Evolutionary conservation across 2,888 invertebrate species (phyloP).

Genomic region (Pseudoips prasinana): DNA sequence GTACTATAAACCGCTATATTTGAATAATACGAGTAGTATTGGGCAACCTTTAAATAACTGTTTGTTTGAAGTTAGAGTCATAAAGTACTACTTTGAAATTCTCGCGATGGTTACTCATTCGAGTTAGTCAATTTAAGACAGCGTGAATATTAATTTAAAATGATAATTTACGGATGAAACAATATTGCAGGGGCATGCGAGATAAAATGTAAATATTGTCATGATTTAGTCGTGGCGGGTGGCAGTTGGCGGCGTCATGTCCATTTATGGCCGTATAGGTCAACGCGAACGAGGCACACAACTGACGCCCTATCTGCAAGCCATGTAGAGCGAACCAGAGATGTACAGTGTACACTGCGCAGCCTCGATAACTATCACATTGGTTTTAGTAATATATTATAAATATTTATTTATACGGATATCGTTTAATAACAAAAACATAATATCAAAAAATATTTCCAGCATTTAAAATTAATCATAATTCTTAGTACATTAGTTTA

Average conservation of each 20-base stretch:
- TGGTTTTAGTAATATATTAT: background rate
- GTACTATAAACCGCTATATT: too few relatives aligned
- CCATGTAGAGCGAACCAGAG: slow-evolving; percentile 50
- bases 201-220: slow-evolving; percentile 61
- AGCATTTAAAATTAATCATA: too few relatives aligned
- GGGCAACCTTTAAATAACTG: too few relatives aligned
- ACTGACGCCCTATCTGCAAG: slow-evolving; percentile 40
- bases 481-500: too few relatives aligned
- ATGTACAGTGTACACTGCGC: slow-evolving; percentile 27
- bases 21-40: too few relatives aligned
- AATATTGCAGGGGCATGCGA: slow-evolving; percentile 47
- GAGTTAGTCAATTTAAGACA: too few relatives aligned
- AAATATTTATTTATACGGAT: background rate
- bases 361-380: background rate
- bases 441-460: too few relatives aligned
- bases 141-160: too few relatives aligned
- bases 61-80: too few relatives aligned
- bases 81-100: too few relatives aligned
- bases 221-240: slow-evolving; percentile 58
- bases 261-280: slow-evolving; percentile 66
- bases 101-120: too few relatives aligned
- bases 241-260: slow-evolving; percentile 53
- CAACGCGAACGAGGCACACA: slow-evolving; percentile 42
- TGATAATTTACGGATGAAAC: slow-evolving; percentile 30
- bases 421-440: background rate